Evolutionary conservation across 2,888 invertebrate genomes (phyloP), one percentile per base, ranked within the genome.

Genomic region (Harpalus rufipes): DNA sequence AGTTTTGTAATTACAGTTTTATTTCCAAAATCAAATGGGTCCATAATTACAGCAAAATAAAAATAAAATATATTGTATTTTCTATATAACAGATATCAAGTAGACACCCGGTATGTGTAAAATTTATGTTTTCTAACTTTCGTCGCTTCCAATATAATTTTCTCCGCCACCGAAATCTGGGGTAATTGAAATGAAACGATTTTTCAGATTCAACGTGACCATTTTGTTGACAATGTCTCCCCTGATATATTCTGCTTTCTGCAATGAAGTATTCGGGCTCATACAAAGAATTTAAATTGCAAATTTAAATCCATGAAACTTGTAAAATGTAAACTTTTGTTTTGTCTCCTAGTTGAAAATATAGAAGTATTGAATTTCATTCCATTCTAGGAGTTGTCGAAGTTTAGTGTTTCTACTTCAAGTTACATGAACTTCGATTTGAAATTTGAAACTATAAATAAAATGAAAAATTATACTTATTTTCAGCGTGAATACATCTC

Each of bases 361-460:
- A 68, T 68, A 32, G n/a, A 65, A 68, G 68, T 68, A 68, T 68
- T 68, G 68, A 68, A 68, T 68, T 68, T 68, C 68, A 68, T 68
- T 39, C 68, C 32, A 68, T 68, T 63, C 68, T 68, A 39, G 39
- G 25, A 68, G 68, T 68, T 68, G 7, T 39, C 25, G 14, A 68
- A 68, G 68, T 68, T 68, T 68, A 68, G 14, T 14, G 68, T 32
- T 65, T 5, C 65, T n/a, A 10, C 21, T 32, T 25, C 65, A n/a
- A 65, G 39, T 68, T 32, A 68, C 68, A 39, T 68, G 39, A 68
- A 68, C 68, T 68, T 39, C 68, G 68, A 68, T 68, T 68, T n/a
- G 21, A 68, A 68, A 68, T 39, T 68, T 14, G 39, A 68, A 63
- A 39, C 68, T 68, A 68, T 68, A 68, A 68, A 68, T 68, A 68